phyloP scores from a whole-genome alignment of 1,140 invertebrate genomes.

The Himalopsyche phryganea region DNA sequence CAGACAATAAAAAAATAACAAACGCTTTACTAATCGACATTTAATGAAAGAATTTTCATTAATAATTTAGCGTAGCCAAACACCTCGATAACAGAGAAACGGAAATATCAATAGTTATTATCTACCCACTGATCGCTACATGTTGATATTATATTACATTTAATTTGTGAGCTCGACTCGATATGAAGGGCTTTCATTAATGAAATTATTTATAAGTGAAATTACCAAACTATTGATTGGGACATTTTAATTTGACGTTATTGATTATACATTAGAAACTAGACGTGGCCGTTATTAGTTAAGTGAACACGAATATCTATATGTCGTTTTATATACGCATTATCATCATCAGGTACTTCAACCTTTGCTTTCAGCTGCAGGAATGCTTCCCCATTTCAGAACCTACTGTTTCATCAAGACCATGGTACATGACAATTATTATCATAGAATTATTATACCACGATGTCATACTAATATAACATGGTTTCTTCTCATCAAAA shows the following conservation, averaged over 20 bases:
- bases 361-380: too few species aligned
- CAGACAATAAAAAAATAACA: conserved; percentile 5
- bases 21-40: conserved; percentile 22
- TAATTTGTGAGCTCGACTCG: conserved; percentile 20
- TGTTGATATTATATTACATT: conserved; percentile 14
- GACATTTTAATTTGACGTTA: conserved; percentile 10
- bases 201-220: conserved; percentile 23
- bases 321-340: too few species aligned
- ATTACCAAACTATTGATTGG: conserved; percentile 12
- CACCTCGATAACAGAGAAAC: conserved; percentile 21
- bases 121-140: conserved; percentile 9
- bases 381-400: too few species aligned
- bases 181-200: conserved; percentile 17
- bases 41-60: conserved; percentile 21
- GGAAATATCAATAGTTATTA: conserved; percentile 14
- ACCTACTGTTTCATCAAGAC: too few species aligned
- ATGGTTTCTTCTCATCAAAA: too few species aligned
- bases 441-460: too few species aligned
- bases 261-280: conserved; percentile 19
- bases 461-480: too few species aligned
- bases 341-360: too few species aligned
- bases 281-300: conserved; percentile 14
- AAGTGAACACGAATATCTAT: conserved; percentile 16
- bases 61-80: conserved; percentile 22
- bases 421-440: too few species aligned